Evolutionary conservation across 2,888 invertebrate species (phyloP), one percentile per base, ranked within the genome.

Genomic region (Volucella bombylans): DNA sequence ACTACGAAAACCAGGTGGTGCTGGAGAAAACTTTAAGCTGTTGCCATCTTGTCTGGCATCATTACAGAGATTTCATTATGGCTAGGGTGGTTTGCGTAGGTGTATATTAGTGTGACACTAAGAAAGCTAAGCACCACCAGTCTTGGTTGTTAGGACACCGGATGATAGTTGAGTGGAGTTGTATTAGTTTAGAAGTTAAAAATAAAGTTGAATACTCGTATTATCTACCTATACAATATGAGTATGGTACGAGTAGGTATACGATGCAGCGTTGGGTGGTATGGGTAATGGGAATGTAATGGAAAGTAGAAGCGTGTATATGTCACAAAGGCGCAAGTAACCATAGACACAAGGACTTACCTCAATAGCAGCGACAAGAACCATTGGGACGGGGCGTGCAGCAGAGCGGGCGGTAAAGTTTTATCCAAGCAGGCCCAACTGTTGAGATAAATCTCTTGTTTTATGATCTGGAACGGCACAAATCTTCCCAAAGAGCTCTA

Each of bases 391-490:
- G 14, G 50, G 55, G 64, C 23, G 23, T 67, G 68, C 72, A 69
- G 39, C 12, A 39, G 55, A 49, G 10, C 31, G 45, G 76, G 80
- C 31, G 80, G 65, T 47, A 76, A 85, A 85, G 72, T 85, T 85
- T 67, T 81, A 85, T 85, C 81, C 81, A 31, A 31, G 31, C 71
- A 81, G 39, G 81, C 76, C 76, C 85, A 77, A 85, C 81, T 81
- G 76, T 85, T 86, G 86, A 82, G 73, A 86, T 86, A 86, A 86
- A 86, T 86, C 86, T 86, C 86, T 82, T 78, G 82, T 86, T 86
- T 82, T 86, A 86, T 86, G 86, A 86, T 86, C 86, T 77, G 82
- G 86, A 86, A 86, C 82, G 86, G 82, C 86, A 86, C 86, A 86
- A 86, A 86, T 86, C 86, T 86, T 86, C 82, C 73, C 73, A 73